Evolutionary conservation across 1,140 invertebrate species (phyloP).

Genomic region (Gonatopus flavifemur): DNA sequence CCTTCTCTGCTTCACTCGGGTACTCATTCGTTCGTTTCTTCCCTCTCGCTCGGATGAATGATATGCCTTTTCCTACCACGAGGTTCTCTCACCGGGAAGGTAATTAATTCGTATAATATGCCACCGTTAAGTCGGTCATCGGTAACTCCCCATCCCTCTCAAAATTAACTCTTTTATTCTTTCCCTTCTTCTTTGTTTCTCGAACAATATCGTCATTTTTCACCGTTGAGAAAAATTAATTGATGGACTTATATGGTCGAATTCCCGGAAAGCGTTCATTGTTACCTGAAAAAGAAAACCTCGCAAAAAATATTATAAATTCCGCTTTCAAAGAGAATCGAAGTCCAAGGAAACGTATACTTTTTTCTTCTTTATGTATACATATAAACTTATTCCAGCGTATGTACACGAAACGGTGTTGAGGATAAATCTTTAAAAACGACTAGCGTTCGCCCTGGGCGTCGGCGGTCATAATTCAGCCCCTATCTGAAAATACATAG

Average conservation of each 20-base stretch:
- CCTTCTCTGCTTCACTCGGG: neutral
- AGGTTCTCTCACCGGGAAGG: constrained; percentile 37
- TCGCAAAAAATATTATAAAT: too few relatives aligned
- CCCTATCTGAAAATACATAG: constrained; percentile 55
- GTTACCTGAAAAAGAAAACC: too few relatives aligned
- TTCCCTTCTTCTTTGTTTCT: neutral
- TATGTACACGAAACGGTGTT: too few relatives aligned
- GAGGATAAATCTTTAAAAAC: constrained; percentile 54
- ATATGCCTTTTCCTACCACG: constrained; percentile 50
- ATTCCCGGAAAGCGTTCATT: too few relatives aligned
- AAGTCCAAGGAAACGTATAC: too few relatives aligned
- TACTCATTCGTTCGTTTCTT: neutral
- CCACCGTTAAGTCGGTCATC: constrained; percentile 56
- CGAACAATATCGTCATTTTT: too few relatives aligned
- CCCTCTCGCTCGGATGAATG: constrained; percentile 43
- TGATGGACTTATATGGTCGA: too few relatives aligned
- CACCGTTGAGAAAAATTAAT: too few relatives aligned
- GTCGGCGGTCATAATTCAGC: constrained; percentile 46
- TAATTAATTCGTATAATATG: constrained; percentile 60
- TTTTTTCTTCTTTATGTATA: too few relatives aligned
- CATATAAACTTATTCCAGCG: too few relatives aligned
- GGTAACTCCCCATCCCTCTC: constrained; percentile 42
- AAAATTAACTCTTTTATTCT: neutral
- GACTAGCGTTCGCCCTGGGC: constrained; percentile 32
- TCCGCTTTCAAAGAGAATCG: too few relatives aligned